phyloP scores from a whole-genome alignment of 2,888 invertebrate species.

The Drosophila putrida region DNA sequence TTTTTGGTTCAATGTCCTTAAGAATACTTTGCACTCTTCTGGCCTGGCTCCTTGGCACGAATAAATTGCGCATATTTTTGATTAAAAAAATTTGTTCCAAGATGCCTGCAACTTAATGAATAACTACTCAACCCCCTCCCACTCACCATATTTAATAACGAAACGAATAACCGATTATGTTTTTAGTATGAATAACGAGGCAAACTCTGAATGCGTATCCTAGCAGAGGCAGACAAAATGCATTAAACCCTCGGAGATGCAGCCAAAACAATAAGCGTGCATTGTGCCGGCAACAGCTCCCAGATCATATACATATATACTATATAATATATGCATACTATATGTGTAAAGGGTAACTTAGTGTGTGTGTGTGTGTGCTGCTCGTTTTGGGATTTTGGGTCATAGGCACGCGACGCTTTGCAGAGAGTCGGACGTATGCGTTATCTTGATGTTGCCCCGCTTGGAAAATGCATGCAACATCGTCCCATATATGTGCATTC shows the following conservation, averaged over 20 bases:
- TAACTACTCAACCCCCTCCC: neutral
- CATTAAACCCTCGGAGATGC: constrained; percentile 51
- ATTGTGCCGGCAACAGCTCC: constrained; percentile 67
- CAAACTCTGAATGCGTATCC: constrained; percentile 37
- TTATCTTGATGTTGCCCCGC: constrained; percentile 54
- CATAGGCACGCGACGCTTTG: constrained; percentile 60
- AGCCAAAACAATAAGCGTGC: constrained; percentile 71
- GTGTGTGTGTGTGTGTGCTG: constrained; percentile 47
- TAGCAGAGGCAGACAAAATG: constrained; percentile 57
- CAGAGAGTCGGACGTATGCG: constrained; percentile 29
- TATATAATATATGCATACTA: constrained; percentile 8
- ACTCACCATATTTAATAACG: constrained; percentile 2
- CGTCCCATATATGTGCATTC: constrained; percentile 26
- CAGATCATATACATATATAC: constrained; percentile 28
- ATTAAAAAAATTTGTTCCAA: constrained; percentile 50
- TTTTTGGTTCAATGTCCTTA: constrained; percentile 72
- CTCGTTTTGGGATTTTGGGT: constrained; percentile 79
- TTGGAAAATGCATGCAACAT: constrained; percentile 31
- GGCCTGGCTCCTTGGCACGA: constrained; percentile 55
- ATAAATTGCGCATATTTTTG: constrained; percentile 81
- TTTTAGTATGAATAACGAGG: constrained; percentile 44
- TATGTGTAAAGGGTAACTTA: constrained; percentile 31
- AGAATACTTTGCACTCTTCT: constrained; percentile 36
- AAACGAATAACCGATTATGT: constrained; percentile 14
- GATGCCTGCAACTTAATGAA: constrained; percentile 15